These are phyloP conservation scores for Barbus barbus DNA, from an alignment of 2,113 vertebrate genomes.

Conservation along the genomic window DNA sequence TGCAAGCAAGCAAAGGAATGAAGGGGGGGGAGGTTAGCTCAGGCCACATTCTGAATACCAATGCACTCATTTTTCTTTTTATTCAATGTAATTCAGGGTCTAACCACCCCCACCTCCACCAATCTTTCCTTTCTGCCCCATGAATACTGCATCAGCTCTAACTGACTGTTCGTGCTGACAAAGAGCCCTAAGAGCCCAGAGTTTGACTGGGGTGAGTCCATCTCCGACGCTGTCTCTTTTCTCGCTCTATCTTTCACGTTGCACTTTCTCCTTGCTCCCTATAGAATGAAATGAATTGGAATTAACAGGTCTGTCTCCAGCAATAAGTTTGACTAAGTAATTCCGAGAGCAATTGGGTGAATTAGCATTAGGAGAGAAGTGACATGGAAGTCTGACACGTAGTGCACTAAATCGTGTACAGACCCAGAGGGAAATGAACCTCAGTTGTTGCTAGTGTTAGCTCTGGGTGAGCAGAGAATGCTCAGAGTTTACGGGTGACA, in stretches of 20 bases:
- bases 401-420: constrained; percentile 70
- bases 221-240: constrained; percentile 37
- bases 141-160: constrained; percentile 67
- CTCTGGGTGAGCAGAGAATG: constrained; percentile 38
- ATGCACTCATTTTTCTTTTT: constrained; percentile 60
- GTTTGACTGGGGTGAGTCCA: constrained; percentile 64
- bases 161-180: constrained; percentile 57
- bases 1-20: neutral
- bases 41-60: constrained; percentile 67
- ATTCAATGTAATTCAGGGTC: constrained; percentile 63
- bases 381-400: constrained; percentile 76
- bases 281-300: constrained; percentile 69
- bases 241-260: constrained; percentile 8
- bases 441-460: constrained; percentile 38
- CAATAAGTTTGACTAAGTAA: constrained; percentile 65
- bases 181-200: constrained; percentile 57
- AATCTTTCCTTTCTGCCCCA: constrained; percentile 47
- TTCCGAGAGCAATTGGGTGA: constrained; percentile 67
- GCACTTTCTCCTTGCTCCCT: constrained; percentile 32
- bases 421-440: constrained; percentile 50
- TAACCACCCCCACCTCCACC: constrained; percentile 35
- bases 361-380: constrained; percentile 71
- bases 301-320: constrained; percentile 71
- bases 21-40: constrained; percentile 25
- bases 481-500: constrained; percentile 45